Base-by-base conservation (phyloP, 2,888 invertebrate genomes). In the Homarus gammarus region DNA sequence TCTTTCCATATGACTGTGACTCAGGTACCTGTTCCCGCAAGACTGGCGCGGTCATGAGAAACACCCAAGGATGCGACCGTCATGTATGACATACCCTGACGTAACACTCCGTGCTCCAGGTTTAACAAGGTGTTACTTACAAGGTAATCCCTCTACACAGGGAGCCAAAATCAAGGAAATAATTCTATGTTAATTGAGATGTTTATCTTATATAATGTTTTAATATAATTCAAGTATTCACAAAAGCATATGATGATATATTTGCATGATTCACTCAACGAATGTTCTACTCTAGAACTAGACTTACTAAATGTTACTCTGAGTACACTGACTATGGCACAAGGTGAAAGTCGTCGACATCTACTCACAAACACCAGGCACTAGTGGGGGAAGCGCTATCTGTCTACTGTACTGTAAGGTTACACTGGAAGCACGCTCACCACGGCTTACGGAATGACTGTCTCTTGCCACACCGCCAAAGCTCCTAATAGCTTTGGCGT, bases 81-180 rank as follows among this genome's bases (percentile, higher is more conserved):
- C 3, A 64, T 27, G 6, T 64, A 27, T 27, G 22, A 64, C 27
- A 2, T 2, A 56, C 78, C 78, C 78, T 79, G 78, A 79, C 78
- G 33, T 79, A 79, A 51, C 78, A 36, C 56, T 51, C 22, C 31
- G 49, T n/a, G 78, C 33, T 49, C 31, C 5, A 33, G 0, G 15
- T 56, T 40, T 79, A 79, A 79, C 56, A 79, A 56, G 51, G 78
- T 36, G 78, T 87, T 87, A 87, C 87, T 87, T 87, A 87, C 87
- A 82, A 87, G 87, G 75, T 87, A 87, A 73, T 87, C 87, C 87
- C 87, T 81, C 87, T 87, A 87, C 75, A 77, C n/a, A 75, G 84
- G 85, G 73, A 51, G 87, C 87, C 82, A 81, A 31, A 87, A 82
- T 82, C 87, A 82, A 51, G 85, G 79, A 56, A 61, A 78, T 82